Conservation (phyloP, 2,797 vertebrate species). For the Gambusia yucatana region DNA sequence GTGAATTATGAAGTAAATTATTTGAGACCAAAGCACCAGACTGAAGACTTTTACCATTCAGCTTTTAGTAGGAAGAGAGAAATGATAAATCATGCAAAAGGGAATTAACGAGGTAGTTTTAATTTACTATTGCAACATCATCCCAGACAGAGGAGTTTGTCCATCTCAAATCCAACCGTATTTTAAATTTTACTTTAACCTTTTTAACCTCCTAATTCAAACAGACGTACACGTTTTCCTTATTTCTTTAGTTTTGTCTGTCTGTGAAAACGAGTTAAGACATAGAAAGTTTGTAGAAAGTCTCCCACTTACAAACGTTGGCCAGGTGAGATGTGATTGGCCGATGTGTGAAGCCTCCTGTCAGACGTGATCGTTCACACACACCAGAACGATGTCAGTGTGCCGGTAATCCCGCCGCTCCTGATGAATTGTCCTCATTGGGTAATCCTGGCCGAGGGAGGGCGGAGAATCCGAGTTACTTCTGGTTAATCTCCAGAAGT, state of each 20-base stretch:
- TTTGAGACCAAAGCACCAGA: too few relatives aligned
- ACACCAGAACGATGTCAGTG: not conserved
- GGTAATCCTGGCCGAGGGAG: slow-evolving; percentile 48
- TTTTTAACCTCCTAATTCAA: too few relatives aligned
- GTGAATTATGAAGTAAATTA: too few relatives aligned
- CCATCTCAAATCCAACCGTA: too few relatives aligned
- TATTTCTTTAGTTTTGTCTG: not conserved
- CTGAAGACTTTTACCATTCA: too few relatives aligned
- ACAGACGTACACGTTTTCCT: too few relatives aligned
- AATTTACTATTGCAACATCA: too few relatives aligned
- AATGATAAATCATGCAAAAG: too few relatives aligned
- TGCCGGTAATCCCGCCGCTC: slow-evolving; percentile 47
- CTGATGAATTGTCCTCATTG: slow-evolving; percentile 37
- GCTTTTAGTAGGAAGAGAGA: too few relatives aligned
- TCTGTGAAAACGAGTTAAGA: not conserved
- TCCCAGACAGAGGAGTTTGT: too few relatives aligned
- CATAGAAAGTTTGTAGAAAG: not conserved
- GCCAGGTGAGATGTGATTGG: not conserved
- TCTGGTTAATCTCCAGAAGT: slow-evolving; percentile 49
- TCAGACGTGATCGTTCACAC: slow-evolving; percentile 2
- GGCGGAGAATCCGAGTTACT: slow-evolving; percentile 19
- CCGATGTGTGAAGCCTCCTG: not conserved
- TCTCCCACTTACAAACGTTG: not conserved
- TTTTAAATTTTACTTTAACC: too few relatives aligned
- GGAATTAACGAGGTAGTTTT: too few relatives aligned